These are phyloP conservation scores for Calyptomena viridis DNA, from an alignment of 2,113 vertebrate genomes.

Conservation along the genomic window DNA sequence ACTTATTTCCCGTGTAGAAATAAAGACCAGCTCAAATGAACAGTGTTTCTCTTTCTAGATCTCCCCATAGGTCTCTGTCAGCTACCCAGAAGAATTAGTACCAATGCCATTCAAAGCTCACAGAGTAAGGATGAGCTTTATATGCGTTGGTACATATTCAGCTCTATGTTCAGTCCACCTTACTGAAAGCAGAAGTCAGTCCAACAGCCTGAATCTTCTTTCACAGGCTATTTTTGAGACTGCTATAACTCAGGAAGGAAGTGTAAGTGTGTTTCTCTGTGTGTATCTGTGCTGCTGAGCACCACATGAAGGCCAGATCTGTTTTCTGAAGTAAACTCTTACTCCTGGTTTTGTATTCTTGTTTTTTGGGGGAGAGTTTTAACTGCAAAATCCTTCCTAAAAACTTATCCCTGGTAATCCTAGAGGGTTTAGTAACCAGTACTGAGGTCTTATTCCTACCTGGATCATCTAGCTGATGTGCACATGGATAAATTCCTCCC, in stretches of 20 bases:
- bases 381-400: neutral
- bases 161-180: neutral
- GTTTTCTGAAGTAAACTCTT: neutral
- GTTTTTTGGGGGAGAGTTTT: neutral
- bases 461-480: neutral
- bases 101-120: neutral
- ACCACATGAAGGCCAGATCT: neutral
- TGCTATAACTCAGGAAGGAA: slow-evolving; percentile 4
- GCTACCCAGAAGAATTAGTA: neutral
- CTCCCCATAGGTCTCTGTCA: neutral
- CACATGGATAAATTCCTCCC: neutral
- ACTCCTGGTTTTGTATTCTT: neutral
- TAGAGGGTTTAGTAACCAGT: neutral
- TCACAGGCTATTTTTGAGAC: slow-evolving; percentile 12
- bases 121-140: neutral
- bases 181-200: slow-evolving; percentile 7
- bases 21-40: neutral
- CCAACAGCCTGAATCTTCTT: neutral
- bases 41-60: neutral
- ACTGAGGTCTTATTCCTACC: neutral
- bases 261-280: neutral
- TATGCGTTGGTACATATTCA: neutral
- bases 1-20: neutral
- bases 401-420: neutral
- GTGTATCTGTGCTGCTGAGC: neutral